Base-by-base conservation (phyloP, 2,113 vertebrate genomes). In the Tenrec ecaudatus region DNA sequence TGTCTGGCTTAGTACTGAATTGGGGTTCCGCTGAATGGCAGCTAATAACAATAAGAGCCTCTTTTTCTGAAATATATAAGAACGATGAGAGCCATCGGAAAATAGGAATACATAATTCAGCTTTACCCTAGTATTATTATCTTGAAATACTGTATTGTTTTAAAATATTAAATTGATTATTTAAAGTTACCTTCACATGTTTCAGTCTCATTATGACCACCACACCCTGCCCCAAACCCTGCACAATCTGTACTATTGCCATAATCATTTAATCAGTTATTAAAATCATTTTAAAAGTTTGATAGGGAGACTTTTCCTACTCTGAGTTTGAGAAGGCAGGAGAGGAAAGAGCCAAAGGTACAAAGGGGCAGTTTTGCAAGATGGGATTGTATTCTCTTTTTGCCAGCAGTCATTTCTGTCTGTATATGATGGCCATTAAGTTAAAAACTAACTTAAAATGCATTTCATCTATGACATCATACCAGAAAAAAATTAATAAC, bases 401-500 rank as follows among this genome's bases (percentile, higher is more conserved):
- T 82, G 8, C 53, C 75, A n/a, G 43, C 20, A 57, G 25, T 73
- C 68, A 69, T 73, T 88, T 25, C 9, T 27, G n/a, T 82, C 36
- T 71, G 12, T 40, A 68, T 82, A 29, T 83, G 40, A 62, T 64
- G 15, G 6, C 8, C 16, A 68, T 66, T 27, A 82, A 6, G 62
- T 78, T 76, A 75, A 88, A 90, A 73, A 36, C 8, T 71, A 14
- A 86, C 82, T 79, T 71, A 83, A 76, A 71, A 69, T 27, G 69
- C 16, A 78, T 6, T 43, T 82, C 17, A 36, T 77, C 6, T 22
- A 81, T 76, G 89, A 81, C 22, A 60, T 89, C 58, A 77, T 19
- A 83, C n/a, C 40, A 2, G 15, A 92, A 53, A 6, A 6, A 94
- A 94, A 58, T 64, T 17, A 93, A 62, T 71, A 89, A 71, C 17